These are phyloP conservation scores for Phasianus colchicus DNA, from an alignment of 2,113 vertebrate genomes.

Conservation along the genomic window DNA sequence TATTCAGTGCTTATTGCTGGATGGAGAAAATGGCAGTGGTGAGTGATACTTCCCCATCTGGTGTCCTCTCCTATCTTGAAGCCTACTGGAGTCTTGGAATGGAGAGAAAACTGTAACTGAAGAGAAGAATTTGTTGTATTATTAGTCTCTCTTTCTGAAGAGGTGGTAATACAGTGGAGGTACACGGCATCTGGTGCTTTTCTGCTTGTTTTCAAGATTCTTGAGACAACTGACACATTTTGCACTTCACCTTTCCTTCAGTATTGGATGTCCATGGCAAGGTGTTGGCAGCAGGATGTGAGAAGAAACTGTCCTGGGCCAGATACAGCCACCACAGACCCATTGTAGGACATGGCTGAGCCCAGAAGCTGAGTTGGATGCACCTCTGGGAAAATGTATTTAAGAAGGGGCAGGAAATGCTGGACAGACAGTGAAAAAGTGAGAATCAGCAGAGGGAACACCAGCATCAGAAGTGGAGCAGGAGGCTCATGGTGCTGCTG, in stretches of 20 bases:
- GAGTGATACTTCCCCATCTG: not conserved
- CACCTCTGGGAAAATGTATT: not conserved
- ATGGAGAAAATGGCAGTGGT: not conserved
- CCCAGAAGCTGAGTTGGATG: not conserved
- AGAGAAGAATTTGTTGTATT: not conserved
- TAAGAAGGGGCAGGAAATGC: not conserved
- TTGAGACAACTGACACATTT: not conserved
- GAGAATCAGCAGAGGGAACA: not conserved
- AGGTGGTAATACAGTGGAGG: not conserved
- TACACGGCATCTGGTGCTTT: not conserved
- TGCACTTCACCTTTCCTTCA: accelerated
- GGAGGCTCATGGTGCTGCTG: not conserved
- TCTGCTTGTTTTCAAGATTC: not conserved
- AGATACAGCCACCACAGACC: accelerated
- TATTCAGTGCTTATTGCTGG: not conserved
- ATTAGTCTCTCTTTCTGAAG: not conserved
- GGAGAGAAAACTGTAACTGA: not conserved
- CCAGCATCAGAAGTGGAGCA: not conserved
- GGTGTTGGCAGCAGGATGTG: not conserved
- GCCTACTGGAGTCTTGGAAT: not conserved
- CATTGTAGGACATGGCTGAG: not conserved
- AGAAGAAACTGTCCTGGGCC: not conserved
- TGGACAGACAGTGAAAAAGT: not conserved
- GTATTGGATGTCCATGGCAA: not conserved
- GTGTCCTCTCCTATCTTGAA: not conserved